Evolutionary conservation across 2,113 vertebrate species (phyloP), one percentile per base, ranked within the genome.

Genomic region (Ardeotis arabs): DNA sequence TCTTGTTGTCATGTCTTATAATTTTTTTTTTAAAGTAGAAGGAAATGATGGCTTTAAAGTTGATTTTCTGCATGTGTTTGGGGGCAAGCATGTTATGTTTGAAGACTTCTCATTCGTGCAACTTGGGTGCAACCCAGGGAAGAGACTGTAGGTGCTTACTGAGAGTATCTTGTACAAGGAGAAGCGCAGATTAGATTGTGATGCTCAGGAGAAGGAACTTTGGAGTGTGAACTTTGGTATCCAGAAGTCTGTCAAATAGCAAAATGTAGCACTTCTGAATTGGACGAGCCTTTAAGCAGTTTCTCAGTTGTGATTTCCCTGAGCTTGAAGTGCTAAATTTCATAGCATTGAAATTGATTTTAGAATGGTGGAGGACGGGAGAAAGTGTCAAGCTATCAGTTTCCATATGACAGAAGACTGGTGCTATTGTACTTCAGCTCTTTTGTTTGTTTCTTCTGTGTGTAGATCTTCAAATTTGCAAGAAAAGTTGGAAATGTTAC

Each of bases 361-460:
- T 44, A 49, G n/a, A 53, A 5, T 23, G 33, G 8, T 11, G 49
- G 21, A 16, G 14, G 31, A 10, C 5, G 53, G 35, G 7, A 49
- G 12, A 59, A 73, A 14, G 13, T 8, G 35, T 44, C 35, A 28
- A 17, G 47, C 13, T 75, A 10, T 70, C 35, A 12, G 3, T 64
- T 83, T 86, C 66, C 0, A 0, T 27, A 27, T 33, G 63, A 33
- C 10, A 14, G 24, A 50, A 49, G 27, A 75, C 31, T 49, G 91
- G 91, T 97, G 96, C 95, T 95, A 87, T 62, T 94, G 80, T 29
- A 44, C 60, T 87, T 69, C 29, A 66, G 20, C 53, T 19, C 25
- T 64, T 39, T 11, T 59, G 18, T 69, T 76, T 2, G 4, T 50
- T 80, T 81, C 18, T 70, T 44, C 45, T 50, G 3, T 87, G 24